These are phyloP conservation scores for Auanema sp. DNA, from an alignment of 2,888 invertebrate species.

Conservation along the genomic window DNA sequence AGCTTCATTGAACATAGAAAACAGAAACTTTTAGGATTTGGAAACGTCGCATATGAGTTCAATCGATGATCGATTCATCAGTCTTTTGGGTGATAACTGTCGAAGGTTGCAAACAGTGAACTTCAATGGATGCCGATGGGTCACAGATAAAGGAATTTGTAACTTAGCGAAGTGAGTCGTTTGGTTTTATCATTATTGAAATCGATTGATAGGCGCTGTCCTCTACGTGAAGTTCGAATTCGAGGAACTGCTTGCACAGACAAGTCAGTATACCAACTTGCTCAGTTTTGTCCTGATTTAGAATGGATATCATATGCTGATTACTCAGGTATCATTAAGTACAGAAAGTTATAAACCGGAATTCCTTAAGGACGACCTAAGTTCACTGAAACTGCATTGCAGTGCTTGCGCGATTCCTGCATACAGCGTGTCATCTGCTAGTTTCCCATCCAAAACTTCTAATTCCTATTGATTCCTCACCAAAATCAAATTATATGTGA, in stretches of 20 bases:
- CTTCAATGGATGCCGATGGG: slow-evolving; percentile 61
- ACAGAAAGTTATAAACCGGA: not conserved
- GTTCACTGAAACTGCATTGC: slow-evolving; percentile 60
- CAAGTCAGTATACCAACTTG: slow-evolving; percentile 57
- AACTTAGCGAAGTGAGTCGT: slow-evolving; percentile 52
- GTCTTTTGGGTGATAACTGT: slow-evolving; percentile 57
- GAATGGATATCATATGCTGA: slow-evolving; percentile 63
- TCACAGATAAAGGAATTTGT: slow-evolving; percentile 60
- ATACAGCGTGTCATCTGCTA: slow-evolving; percentile 62
- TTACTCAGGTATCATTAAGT: slow-evolving; percentile 37
- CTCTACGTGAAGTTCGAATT: slow-evolving; percentile 58
- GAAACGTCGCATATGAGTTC: slow-evolving; percentile 61
- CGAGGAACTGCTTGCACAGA: slow-evolving; percentile 63
- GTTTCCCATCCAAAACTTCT: slow-evolving; percentile 13
- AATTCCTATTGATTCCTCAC: not conserved
- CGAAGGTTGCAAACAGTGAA: slow-evolving; percentile 48
- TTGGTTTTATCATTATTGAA: not conserved
- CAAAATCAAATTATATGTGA: slow-evolving; percentile 5
- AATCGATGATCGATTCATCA: slow-evolving; percentile 62
- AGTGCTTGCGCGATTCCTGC: slow-evolving; percentile 57
- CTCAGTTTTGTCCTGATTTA: slow-evolving; percentile 60
- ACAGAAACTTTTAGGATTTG: slow-evolving; percentile 42
- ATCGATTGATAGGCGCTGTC: slow-evolving; percentile 41
- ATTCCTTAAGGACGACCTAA: slow-evolving; percentile 57
- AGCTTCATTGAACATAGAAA: not conserved